phyloP scores from a whole-genome alignment of 2,888 invertebrate species.

The Dicranocentrus wangi region DNA sequence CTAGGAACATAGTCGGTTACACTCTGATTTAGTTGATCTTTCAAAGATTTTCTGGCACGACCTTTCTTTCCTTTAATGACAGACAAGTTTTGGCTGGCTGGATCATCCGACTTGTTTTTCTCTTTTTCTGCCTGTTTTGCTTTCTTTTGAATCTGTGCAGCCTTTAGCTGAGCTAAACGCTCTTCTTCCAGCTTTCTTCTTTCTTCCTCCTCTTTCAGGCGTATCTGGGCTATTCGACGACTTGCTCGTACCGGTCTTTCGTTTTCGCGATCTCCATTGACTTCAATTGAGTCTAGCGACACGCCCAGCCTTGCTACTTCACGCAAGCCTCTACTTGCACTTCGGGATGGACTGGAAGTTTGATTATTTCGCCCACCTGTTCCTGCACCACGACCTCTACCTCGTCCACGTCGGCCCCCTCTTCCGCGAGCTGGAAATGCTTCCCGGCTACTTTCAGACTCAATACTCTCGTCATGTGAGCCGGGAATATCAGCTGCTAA shows the following conservation, averaged over 20 bases:
- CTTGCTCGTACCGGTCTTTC: conserved; percentile 83
- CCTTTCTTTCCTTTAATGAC: not conserved
- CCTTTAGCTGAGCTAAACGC: conserved; percentile 81
- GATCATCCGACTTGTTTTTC: not conserved
- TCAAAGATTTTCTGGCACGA: conserved; percentile 30
- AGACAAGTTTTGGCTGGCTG: not conserved
- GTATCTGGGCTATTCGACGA: conserved; percentile 88
- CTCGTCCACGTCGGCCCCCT: conserved; percentile 71
- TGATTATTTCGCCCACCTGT: conserved; percentile 62
- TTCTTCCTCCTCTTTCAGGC: conserved; percentile 90
- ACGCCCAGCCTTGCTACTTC: conserved; percentile 71
- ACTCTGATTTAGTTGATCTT: not conserved
- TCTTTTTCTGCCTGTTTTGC: conserved; percentile 71
- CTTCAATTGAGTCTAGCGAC: conserved; percentile 73
- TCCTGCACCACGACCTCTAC: conserved; percentile 50
- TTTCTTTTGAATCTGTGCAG: conserved; percentile 75
- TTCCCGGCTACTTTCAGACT: conserved; percentile 77
- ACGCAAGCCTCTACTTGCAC: conserved; percentile 42
- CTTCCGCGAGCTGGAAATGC: conserved; percentile 73
- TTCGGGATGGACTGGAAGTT: conserved; percentile 26
- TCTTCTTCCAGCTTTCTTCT: conserved; percentile 84
- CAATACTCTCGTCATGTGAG: conserved; percentile 69
- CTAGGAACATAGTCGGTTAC: conserved; percentile 64
- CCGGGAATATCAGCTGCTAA: conserved; percentile 55
- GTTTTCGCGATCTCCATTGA: conserved; percentile 69